Percentiles rank a stretch among this genome's conserved stretches.
These are phyloP conservation scores for Phenganax subtilis DNA, from an alignment of 92 coral and sea anemone species.

Conservation along the genomic window DNA sequence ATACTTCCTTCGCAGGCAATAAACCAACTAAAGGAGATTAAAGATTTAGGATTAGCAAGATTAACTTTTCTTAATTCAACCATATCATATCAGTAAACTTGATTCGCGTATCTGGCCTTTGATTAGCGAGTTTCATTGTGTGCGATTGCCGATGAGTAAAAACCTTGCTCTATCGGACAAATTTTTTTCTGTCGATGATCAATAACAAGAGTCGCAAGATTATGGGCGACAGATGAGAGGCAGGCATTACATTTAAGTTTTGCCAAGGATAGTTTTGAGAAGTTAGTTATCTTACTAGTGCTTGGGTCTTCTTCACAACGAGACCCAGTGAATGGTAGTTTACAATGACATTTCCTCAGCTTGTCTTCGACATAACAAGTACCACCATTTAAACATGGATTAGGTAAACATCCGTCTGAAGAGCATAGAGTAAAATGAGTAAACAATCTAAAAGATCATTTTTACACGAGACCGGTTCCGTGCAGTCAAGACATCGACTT, in stretches of 20 bases:
- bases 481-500: too few relatives aligned
- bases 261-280: too few relatives aligned
- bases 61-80: neutral
- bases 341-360: constrained; percentile 66
- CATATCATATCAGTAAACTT: neutral
- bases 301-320: constrained; percentile 57
- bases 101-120: neutral
- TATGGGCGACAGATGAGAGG: too few relatives aligned
- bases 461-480: too few relatives aligned
- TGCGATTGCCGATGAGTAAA: neutral
- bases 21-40: neutral
- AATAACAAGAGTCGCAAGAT: too few relatives aligned
- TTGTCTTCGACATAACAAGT: constrained; percentile 58
- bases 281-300: neutral
- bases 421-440: neutral
- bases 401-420: constrained; percentile 63
- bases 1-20: constrained; percentile 68
- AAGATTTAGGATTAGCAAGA: neutral
- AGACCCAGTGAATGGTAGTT: constrained; percentile 63
- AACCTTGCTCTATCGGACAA: too few relatives aligned
- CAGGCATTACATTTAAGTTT: too few relatives aligned
- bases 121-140: neutral
- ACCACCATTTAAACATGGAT: constrained; percentile 75
- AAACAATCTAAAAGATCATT: too few relatives aligned
- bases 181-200: too few relatives aligned